Conservation (phyloP, 64 coral and sea anemone genomes). For the Exaiptasia diaphana region DNA sequence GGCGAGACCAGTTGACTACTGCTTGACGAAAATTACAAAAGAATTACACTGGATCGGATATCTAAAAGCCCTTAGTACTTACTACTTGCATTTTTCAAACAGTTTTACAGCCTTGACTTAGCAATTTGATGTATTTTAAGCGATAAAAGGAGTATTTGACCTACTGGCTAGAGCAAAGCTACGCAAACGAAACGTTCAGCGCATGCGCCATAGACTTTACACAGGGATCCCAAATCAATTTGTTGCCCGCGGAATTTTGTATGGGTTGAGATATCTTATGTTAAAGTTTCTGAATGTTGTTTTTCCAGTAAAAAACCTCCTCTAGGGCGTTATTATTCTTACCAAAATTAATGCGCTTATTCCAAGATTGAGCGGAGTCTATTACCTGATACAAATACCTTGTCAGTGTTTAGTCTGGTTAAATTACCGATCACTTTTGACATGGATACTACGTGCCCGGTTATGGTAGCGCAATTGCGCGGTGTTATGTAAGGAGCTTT, state of each 20-base stretch:
- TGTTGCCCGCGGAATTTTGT: not conserved
- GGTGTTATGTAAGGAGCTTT: constrained; percentile 51
- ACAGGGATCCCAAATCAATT: no score
- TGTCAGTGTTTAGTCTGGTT: constrained; percentile 10
- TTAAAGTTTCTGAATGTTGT: constrained; percentile 10
- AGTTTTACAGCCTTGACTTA: no score
- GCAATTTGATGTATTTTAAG: no score
- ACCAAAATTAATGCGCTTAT: not conserved
- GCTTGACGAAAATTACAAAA: no score
- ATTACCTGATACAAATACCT: constrained; percentile 22
- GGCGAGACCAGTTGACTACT: no score
- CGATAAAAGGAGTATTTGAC: no score
- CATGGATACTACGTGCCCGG: constrained; percentile 38
- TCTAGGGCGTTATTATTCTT: not conserved
- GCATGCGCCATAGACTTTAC: no score
- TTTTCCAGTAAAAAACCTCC: constrained; percentile 47
- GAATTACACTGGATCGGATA: no score
- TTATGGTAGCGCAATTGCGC: constrained; percentile 26
- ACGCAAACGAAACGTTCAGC: no score
- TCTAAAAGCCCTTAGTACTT: no score
- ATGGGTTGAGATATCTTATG: not conserved
- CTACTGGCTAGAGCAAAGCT: no score
- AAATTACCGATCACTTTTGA: constrained; percentile 47
- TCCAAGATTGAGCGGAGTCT: constrained; percentile 1
- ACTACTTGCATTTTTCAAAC: no score